Evolutionary conservation across 2,888 invertebrate species (phyloP), one percentile per base, ranked within the genome.

Genomic region (Amblyteles armatorius): DNA sequence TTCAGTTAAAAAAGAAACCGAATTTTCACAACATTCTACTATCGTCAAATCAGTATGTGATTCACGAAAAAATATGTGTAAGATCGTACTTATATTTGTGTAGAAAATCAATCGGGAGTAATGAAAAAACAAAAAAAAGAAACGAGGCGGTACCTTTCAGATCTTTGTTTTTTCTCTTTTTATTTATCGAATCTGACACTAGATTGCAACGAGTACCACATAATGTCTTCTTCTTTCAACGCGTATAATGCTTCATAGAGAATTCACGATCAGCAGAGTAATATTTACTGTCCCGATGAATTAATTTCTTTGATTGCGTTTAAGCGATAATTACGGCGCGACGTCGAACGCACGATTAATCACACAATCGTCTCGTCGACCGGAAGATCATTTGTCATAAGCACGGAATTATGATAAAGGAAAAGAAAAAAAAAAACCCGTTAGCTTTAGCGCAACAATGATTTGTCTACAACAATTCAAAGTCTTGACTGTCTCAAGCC

Each of bases 401-500:
- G 48, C 60, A 76, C 13, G 40, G 36, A 79, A 26, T 36, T 19
- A 55, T 9, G 9, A 55, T 22, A 22, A 19, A 0, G 22, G 19
- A 52, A 52, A 22, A 55, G 22, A 19, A 22, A 57, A 57, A 55
- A 65, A 33, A 50, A 67, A 44, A 73, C 33, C 52, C 50, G 33
- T 73, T 52, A n/a, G 36, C 52, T 36, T 79, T 69, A 65, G 78
- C 73, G 84, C 81, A 72, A 86, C 65, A 82, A 85, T 79, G 81
- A 79, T 83, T 82, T 88, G 87, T 86, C 82, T 90, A 91, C 91
- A 91, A 92, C 90, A 90, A 90, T 91, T 90, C 88, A 88, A 91
- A 92, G 90, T 91, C 90, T 91, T 89, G 91, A 92, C 91, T 92
- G 91, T 92, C 90, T 92, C 90, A 91, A 92, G 93, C 90, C 90